phyloP scores from a whole-genome alignment of 2,113 vertebrate genomes.

The Prietella phreatophila region DNA sequence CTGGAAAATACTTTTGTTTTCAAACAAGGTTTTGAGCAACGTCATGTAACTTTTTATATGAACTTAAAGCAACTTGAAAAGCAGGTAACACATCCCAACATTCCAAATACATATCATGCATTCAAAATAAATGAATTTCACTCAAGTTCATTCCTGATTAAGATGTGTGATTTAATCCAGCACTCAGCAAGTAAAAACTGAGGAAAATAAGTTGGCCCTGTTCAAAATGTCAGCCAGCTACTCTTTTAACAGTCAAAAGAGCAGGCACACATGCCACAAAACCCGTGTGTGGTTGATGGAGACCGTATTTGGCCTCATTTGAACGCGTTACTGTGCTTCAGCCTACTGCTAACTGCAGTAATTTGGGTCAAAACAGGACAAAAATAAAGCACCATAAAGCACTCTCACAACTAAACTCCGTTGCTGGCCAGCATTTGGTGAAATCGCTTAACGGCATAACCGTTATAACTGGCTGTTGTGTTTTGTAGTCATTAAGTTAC shows the following conservation, averaged over 20 bases:
- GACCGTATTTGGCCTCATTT: neutral
- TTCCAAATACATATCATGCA: neutral
- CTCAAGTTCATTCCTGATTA: neutral
- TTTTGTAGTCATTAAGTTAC: neutral
- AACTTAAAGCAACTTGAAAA: neutral
- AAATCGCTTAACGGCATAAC: neutral
- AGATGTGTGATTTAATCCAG: neutral
- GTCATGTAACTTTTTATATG: neutral
- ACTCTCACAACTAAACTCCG: neutral
- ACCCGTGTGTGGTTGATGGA: neutral
- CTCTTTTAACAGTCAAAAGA: slow-evolving; percentile 16
- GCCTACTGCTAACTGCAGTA: slow-evolving; percentile 6
- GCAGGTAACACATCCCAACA: neutral
- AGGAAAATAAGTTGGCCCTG: neutral
- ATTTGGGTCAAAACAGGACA: slow-evolving; percentile 20
- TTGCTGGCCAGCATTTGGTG: neutral
- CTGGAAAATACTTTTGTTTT: neutral
- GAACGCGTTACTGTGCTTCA: slow-evolving; percentile 2
- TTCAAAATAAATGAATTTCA: neutral
- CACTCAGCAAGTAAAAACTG: neutral
- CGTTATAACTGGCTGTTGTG: neutral
- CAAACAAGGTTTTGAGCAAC: neutral
- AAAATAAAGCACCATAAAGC: slow-evolving; percentile 15
- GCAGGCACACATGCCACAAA: neutral
- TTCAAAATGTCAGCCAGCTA: neutral